phyloP scores from a whole-genome alignment of 2,797 vertebrate genomes.

The Cercopithecus diana region DNA sequence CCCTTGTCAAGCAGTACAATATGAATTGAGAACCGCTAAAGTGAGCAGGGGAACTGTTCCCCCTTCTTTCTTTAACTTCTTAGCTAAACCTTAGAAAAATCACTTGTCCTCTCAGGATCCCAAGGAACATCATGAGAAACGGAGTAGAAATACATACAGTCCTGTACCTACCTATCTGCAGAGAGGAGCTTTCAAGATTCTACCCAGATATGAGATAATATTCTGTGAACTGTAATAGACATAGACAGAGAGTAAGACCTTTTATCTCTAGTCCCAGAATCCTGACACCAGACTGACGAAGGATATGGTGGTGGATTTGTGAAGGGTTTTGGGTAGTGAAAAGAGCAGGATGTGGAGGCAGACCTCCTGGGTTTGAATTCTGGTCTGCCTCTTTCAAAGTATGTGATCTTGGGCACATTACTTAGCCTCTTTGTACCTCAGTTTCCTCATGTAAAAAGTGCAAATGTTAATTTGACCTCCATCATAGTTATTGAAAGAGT shows the following conservation, averaged over 20 bases:
- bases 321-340: neutral
- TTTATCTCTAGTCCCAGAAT: neutral
- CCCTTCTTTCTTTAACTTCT: neutral
- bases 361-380: neutral
- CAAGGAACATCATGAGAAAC: neutral
- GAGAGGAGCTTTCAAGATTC: neutral
- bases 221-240: neutral
- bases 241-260: neutral
- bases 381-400: neutral
- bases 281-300: neutral
- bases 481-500: neutral
- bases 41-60: neutral
- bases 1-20: neutral
- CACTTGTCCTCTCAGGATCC: neutral
- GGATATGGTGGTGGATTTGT: neutral
- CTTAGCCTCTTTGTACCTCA: neutral
- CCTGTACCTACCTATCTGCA: neutral
- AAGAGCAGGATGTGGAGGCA: neutral
- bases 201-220: neutral
- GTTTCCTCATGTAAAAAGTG: conserved; percentile 13
- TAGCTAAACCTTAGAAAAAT: neutral
- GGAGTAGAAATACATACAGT: neutral
- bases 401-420: neutral
- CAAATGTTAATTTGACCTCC: conserved; percentile 37
- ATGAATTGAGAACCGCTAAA: neutral